Percentiles rank a stretch among this genome's conserved stretches.
These are phyloP conservation scores for Parnassius mnemosyne DNA, from an alignment of 2,888 invertebrate species.

Conservation along the genomic window DNA sequence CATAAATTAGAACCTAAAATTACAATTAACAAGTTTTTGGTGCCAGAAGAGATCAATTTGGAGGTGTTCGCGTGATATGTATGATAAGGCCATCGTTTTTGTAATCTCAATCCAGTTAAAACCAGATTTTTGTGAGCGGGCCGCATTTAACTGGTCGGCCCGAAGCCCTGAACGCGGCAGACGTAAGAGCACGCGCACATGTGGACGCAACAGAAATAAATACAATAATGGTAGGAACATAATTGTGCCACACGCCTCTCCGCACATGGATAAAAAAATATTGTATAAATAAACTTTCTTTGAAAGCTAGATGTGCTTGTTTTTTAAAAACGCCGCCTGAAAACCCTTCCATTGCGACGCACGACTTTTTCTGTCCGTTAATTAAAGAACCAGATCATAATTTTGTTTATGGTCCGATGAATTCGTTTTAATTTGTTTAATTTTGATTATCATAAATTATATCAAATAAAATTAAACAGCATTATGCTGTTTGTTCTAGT, in stretches of 20 bases:
- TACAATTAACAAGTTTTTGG: too few species aligned
- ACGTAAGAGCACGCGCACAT: constrained; percentile 63
- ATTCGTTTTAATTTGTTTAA: background rate
- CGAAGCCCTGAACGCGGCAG: constrained; percentile 32
- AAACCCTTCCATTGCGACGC: constrained; percentile 25
- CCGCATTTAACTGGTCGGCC: constrained; percentile 31
- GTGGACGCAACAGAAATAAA: constrained; percentile 70
- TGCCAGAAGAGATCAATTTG: too few species aligned
- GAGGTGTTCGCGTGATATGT: too few species aligned
- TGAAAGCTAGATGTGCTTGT: constrained; percentile 51
- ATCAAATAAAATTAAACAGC: too few species aligned
- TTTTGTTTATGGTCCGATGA: constrained; percentile 14
- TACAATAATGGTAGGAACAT: constrained; percentile 66
- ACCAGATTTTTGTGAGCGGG: background rate
- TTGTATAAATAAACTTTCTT: constrained; percentile 73
- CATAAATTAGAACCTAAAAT: too few species aligned
- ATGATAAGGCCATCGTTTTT: too few species aligned
- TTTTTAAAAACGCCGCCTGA: constrained; percentile 27
- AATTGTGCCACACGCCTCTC: constrained; percentile 74
- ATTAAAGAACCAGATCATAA: constrained; percentile 8
- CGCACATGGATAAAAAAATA: constrained; percentile 55
- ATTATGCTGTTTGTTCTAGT: too few species aligned
- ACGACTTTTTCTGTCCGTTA: constrained; percentile 3
- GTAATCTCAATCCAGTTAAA: too few species aligned
- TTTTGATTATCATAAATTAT: too few species aligned